Conservation (phyloP, 2,888 invertebrate genomes). For the Parapristionchus giblindavisi region DNA sequence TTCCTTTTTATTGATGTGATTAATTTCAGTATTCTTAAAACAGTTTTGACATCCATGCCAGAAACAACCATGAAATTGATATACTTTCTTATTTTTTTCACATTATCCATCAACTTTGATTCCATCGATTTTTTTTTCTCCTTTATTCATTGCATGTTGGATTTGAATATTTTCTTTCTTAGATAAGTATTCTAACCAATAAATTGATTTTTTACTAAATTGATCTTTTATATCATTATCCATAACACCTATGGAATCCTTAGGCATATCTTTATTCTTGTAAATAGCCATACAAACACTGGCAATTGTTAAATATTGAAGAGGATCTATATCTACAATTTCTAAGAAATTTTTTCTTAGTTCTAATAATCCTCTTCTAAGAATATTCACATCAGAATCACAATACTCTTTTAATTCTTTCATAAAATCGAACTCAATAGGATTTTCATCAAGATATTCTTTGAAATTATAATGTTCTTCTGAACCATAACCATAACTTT, state of each 20-base stretch:
- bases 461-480: too few relatives aligned
- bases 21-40: background rate
- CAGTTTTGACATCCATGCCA: slow-evolving; percentile 21
- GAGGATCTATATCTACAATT: background rate
- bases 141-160: background rate
- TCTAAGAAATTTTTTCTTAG: background rate
- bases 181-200: background rate
- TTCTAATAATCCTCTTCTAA: background rate
- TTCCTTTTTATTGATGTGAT: background rate
- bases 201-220: slow-evolving; percentile 2
- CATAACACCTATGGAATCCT: background rate
- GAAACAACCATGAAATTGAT: slow-evolving; percentile 11
- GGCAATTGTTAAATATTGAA: background rate
- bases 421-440: background rate
- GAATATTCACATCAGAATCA: background rate
- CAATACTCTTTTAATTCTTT: slow-evolving; percentile 11
- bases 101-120: slow-evolving; percentile 2
- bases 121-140: slow-evolving; percentile 5
- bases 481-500: too few relatives aligned
- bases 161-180: background rate
- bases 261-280: slow-evolving; percentile 2
- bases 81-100: background rate
- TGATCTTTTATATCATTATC: slow-evolving; percentile 3
- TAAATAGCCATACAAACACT: slow-evolving; percentile 8
- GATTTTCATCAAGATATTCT: too few relatives aligned